Conservation (phyloP, 1,140 invertebrate species). For the Tyrophagus putrescentiae region DNA sequence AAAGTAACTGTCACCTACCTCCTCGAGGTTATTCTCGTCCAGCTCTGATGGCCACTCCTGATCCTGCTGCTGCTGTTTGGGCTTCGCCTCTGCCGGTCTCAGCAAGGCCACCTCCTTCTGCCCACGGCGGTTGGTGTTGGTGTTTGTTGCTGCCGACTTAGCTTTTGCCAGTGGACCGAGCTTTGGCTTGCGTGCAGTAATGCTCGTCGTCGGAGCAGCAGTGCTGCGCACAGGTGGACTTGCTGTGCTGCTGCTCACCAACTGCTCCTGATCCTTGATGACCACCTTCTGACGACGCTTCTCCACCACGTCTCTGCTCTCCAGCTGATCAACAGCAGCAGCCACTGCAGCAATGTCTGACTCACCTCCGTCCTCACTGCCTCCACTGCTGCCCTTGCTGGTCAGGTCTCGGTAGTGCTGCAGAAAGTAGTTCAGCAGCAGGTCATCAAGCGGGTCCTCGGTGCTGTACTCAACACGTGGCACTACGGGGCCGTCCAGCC, state of each 20-base stretch:
- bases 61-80: not conserved
- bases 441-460: not conserved
- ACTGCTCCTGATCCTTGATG: not conserved
- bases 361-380: not conserved
- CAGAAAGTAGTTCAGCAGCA: not conserved
- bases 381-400: not conserved
- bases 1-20: not conserved
- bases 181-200: not conserved
- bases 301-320: not conserved
- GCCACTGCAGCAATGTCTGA: not conserved
- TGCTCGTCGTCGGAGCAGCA: not conserved
- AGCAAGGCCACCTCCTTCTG: slow-evolving; percentile 3
- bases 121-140: not conserved
- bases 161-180: not conserved
- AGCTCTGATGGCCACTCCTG: slow-evolving; percentile 17
- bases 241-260: not conserved
- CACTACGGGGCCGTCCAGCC: not conserved
- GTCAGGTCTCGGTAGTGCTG: no score
- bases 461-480: not conserved
- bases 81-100: not conserved
- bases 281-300: slow-evolving; percentile 5
- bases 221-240: not conserved
- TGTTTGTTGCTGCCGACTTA: not conserved
- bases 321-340: not conserved
- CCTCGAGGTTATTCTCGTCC: not conserved